Evolutionary conservation across 2,113 vertebrate genomes (phyloP).

Genomic region (Anolis sagrei): DNA sequence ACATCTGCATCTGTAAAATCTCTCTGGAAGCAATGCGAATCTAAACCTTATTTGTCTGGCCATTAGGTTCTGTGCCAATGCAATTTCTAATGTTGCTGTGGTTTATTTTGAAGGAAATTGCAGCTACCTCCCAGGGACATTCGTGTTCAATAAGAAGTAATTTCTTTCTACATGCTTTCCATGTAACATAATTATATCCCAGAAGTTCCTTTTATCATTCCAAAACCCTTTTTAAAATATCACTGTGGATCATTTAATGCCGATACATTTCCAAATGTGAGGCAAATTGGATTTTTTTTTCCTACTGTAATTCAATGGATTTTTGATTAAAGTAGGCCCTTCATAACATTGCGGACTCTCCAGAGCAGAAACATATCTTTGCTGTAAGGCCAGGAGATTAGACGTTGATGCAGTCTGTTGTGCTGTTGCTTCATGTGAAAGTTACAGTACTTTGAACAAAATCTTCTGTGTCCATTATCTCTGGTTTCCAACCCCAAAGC

Average conservation of each 20-base stretch:
- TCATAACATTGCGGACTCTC: slow-evolving; percentile 37
- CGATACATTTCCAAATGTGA: slow-evolving; percentile 47
- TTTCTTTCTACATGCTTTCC: slow-evolving; percentile 33
- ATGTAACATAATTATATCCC: slow-evolving; percentile 31
- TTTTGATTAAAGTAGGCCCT: slow-evolving; percentile 36
- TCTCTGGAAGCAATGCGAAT: slow-evolving; percentile 34
- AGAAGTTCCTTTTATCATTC: slow-evolving; percentile 40
- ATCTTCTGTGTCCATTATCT: slow-evolving; percentile 14
- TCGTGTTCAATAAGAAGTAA: slow-evolving; percentile 44
- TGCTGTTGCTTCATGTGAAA: slow-evolving; percentile 22
- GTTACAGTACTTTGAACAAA: slow-evolving; percentile 13
- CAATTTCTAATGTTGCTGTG: slow-evolving; percentile 41
- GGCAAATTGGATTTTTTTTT: slow-evolving; percentile 22
- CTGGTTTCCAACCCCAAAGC: neutral
- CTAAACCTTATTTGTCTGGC: slow-evolving; percentile 27
- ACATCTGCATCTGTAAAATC: slow-evolving; percentile 29
- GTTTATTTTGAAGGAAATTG: slow-evolving; percentile 55
- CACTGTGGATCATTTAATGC: slow-evolving; percentile 26
- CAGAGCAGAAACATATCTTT: slow-evolving; percentile 16
- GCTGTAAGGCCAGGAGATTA: slow-evolving; percentile 35
- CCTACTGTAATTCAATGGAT: slow-evolving; percentile 26
- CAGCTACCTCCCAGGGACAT: slow-evolving; percentile 13
- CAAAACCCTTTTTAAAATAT: slow-evolving; percentile 36
- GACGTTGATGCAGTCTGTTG: slow-evolving; percentile 27
- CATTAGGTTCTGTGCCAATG: slow-evolving; percentile 22